These are phyloP conservation scores for Urosaurus nigricauda DNA, from an alignment of 2,797 vertebrate species.

Conservation along the genomic window DNA sequence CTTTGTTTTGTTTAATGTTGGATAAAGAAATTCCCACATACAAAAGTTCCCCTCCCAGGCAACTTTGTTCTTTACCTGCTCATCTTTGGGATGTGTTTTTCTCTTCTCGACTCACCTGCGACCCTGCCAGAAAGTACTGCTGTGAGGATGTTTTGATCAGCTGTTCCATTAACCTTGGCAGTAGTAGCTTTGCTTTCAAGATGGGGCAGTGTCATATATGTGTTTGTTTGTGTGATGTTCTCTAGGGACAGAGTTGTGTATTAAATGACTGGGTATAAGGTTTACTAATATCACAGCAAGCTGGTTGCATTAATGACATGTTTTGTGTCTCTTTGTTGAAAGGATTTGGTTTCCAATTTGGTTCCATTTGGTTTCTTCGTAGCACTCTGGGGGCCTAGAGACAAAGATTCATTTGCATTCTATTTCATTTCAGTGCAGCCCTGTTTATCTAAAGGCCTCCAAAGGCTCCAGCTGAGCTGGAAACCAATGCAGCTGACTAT, in stretches of 20 bases:
- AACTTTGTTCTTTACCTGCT: neutral
- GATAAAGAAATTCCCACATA: neutral
- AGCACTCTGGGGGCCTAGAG: neutral
- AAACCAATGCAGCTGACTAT: slow-evolving; percentile 7
- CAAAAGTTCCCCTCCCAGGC: neutral
- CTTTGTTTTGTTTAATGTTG: neutral
- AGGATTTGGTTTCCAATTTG: slow-evolving; percentile 20
- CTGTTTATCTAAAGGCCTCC: slow-evolving; percentile 27
- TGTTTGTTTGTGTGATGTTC: neutral
- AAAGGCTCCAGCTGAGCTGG: neutral
- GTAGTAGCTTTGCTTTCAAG: slow-evolving; percentile 34
- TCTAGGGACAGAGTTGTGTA: slow-evolving; percentile 43
- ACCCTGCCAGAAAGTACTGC: neutral
- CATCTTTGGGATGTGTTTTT: neutral
- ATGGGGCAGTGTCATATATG: slow-evolving; percentile 12
- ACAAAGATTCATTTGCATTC: neutral
- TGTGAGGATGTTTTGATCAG: neutral
- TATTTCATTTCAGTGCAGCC: neutral
- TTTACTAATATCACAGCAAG: slow-evolving; percentile 31
- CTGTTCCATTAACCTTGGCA: slow-evolving; percentile 39
- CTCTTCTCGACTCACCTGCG: neutral
- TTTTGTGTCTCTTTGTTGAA: slow-evolving; percentile 3
- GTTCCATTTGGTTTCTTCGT: neutral
- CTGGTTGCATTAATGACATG: slow-evolving; percentile 33
- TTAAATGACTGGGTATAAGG: slow-evolving; percentile 8